Evolutionary conservation across 2,888 invertebrate species (phyloP).

Genomic region (Octonoba sinensis): DNA sequence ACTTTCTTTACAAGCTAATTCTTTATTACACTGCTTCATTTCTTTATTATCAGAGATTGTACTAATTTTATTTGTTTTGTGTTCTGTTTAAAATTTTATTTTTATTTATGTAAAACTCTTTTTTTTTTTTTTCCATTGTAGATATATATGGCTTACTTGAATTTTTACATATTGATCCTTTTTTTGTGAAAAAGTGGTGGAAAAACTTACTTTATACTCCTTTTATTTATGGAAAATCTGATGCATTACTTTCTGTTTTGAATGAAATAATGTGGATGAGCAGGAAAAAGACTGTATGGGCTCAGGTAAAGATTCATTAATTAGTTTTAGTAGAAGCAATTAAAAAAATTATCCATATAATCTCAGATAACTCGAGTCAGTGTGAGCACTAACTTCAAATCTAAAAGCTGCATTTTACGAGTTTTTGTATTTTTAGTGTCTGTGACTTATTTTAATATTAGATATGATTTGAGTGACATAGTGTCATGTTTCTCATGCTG

Average conservation of each 20-base stretch:
- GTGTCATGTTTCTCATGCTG: too few species aligned
- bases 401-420: too few species aligned
- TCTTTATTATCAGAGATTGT: too few species aligned
- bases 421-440: background rate
- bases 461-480: too few species aligned
- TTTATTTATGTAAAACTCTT: background rate
- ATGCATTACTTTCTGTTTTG: constrained; percentile 74
- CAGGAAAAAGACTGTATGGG: constrained; percentile 78
- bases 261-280: constrained; percentile 79
- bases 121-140: constrained; percentile 46
- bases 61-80: too few species aligned
- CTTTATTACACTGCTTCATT: too few species aligned
- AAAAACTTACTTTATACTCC: constrained; percentile 74
- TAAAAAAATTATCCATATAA: background rate
- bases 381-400: background rate
- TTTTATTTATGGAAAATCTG: constrained; percentile 72
- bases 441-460: too few species aligned
- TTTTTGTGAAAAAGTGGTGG: constrained; percentile 74
- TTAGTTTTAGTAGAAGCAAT: background rate
- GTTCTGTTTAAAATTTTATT: too few species aligned
- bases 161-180: constrained; percentile 77
- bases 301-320: constrained; percentile 73
- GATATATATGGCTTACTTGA: constrained; percentile 76
- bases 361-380: background rate
- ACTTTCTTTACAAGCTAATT: too few species aligned